Evolutionary conservation across 2,888 invertebrate genomes (phyloP), one percentile per base, ranked within the genome.

Genomic region (Leptopilina myrica): DNA sequence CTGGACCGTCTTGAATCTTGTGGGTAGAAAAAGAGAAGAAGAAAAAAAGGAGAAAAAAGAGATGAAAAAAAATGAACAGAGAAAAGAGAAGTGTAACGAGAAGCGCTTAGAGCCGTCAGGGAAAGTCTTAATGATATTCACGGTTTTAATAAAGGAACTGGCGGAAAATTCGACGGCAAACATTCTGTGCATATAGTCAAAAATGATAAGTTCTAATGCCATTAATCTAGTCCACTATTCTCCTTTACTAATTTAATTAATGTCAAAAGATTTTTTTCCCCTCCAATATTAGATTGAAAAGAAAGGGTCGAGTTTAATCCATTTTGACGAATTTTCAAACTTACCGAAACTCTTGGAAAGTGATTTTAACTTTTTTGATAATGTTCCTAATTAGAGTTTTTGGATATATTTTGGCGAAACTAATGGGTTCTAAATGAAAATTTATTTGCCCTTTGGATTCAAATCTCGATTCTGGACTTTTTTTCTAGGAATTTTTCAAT

Each of bases 81-180:
- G 49, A 33, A 69, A 69, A 53, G 26, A 73, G 14, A 56, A 73
- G 73, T 73, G 26, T 40, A 73, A 73, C 73, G 73, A 73, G 73
- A 15, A 73, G 73, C 56, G 73, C 73, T 73, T 73, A 73, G 73
- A 73, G 56, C 73, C 49, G 73, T 73, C 73, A 73, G 56, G 33
- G 26, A 40, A 7, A n/a, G 33, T 56, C 33, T 73, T 73, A 73
- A 73, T 56, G 73, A 73, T 73, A 73, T 73, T 73, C 73, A n/a
- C n/a, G 33, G n/a, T 26, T 73, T 73, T 56, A 40, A 73, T 56
- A 73, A 73, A 73, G 40, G 73, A 56, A 56, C 73, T 56, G 73
- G 3, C 73, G 33, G n/a, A 53, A 56, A 56, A 73, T 73, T 73
- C 73, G 73, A 73, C 20, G 2, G 56, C 53, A 73, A 73, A 73